phyloP scores from a whole-genome alignment of 2,888 invertebrate species.

The Coenonympha glycerion region DNA sequence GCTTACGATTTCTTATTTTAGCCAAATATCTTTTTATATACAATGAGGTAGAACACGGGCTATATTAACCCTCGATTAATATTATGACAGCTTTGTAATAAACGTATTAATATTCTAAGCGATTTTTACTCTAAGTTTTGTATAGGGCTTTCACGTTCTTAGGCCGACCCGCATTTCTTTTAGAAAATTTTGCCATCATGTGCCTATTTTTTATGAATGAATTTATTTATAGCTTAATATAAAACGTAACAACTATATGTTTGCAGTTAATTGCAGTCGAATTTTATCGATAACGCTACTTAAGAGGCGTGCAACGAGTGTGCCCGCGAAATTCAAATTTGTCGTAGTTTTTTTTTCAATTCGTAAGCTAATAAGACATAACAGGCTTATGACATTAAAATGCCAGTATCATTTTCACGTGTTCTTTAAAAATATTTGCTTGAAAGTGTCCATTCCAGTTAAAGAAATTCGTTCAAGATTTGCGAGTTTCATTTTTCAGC shows the following conservation, averaged over 20 bases:
- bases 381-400: too few species aligned
- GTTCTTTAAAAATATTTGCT: too few species aligned
- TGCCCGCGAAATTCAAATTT: too few species aligned
- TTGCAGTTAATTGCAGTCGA: not conserved
- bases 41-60: constrained; percentile 73
- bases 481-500: too few species aligned
- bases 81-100: constrained; percentile 51
- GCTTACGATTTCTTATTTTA: constrained; percentile 59
- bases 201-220: constrained; percentile 6
- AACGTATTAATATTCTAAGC: constrained; percentile 21
- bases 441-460: too few species aligned
- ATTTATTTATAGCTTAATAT: not conserved
- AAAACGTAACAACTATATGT: not conserved
- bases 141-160: constrained; percentile 15
- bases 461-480: too few species aligned
- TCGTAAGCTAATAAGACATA: too few species aligned
- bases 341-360: too few species aligned
- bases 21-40: constrained; percentile 65
- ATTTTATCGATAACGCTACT: too few species aligned
- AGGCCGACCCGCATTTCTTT: constrained; percentile 22
- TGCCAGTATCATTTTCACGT: too few species aligned
- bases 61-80: constrained; percentile 45
- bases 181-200: constrained; percentile 12
- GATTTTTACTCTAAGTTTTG: constrained; percentile 21
- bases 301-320: too few species aligned